These are phyloP conservation scores for Belonocnema kinseyi DNA, from an alignment of 1,140 invertebrate genomes.

Conservation along the genomic window DNA sequence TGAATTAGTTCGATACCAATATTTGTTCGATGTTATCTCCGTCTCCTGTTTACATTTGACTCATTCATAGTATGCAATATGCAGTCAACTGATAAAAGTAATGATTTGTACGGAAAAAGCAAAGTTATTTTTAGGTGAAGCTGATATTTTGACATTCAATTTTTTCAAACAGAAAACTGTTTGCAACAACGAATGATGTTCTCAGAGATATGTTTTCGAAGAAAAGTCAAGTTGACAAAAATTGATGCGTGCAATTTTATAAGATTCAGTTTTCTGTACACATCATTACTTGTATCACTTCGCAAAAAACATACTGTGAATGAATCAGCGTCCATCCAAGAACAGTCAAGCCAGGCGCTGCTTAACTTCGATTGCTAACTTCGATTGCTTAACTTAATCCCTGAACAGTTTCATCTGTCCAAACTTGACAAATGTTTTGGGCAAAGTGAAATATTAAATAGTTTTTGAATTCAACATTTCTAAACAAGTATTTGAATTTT, in stretches of 20 bases:
- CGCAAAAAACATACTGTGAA: background rate
- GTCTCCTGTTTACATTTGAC: background rate
- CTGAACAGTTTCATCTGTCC: too few relatives aligned
- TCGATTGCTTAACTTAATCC: too few relatives aligned
- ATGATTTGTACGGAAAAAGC: background rate
- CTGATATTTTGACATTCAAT: background rate
- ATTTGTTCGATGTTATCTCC: background rate
- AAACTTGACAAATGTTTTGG: too few relatives aligned
- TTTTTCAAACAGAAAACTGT: conserved; percentile 10
- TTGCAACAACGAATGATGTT: background rate
- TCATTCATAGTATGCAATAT: background rate
- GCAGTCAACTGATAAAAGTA: background rate
- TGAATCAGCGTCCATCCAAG: background rate
- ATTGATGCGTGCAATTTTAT: too few relatives aligned
- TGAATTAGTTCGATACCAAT: background rate
- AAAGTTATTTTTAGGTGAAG: background rate
- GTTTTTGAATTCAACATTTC: too few relatives aligned
- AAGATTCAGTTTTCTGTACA: background rate
- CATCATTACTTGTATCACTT: background rate
- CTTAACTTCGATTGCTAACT: too few relatives aligned
- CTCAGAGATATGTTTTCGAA: too few relatives aligned
- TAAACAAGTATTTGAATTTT: too few relatives aligned
- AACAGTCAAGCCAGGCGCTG: too few relatives aligned
- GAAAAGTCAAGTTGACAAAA: too few relatives aligned
- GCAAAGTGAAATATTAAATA: too few relatives aligned